Evolutionary conservation across 2,113 vertebrate species (phyloP).

Genomic region (Phoenicopterus ruber): DNA sequence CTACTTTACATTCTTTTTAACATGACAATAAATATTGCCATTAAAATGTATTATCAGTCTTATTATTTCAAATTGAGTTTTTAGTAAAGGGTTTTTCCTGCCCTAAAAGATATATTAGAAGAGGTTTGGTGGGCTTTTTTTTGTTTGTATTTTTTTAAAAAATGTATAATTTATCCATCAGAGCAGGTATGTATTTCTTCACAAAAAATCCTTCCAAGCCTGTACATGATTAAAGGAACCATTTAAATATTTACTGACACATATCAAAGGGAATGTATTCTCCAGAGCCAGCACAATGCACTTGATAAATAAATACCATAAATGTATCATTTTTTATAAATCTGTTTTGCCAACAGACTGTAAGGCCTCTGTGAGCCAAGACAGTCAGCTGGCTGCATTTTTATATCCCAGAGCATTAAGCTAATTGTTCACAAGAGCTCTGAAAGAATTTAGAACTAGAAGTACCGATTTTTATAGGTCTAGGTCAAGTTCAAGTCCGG

Average conservation of each 20-base stretch:
- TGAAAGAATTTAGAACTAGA: not conserved
- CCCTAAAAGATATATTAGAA: not conserved
- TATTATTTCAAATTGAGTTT: not conserved
- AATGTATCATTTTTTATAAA: not conserved
- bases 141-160: not conserved
- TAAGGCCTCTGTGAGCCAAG: not conserved
- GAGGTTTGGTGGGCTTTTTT: not conserved
- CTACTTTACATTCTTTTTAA: not conserved
- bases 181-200: not conserved
- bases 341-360: not conserved
- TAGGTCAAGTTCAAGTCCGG: not conserved
- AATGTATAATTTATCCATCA: not conserved
- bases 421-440: not conserved
- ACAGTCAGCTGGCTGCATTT: not conserved
- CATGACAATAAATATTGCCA: not conserved
- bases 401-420: not conserved
- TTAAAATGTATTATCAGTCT: not conserved
- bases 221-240: not conserved
- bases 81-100: not conserved
- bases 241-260: not conserved
- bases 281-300: not conserved
- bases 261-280: not conserved
- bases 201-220: not conserved
- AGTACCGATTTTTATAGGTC: not conserved
- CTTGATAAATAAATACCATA: not conserved